Conservation (phyloP, 2,113 vertebrate species). For the Orientallactaga bullata region DNA sequence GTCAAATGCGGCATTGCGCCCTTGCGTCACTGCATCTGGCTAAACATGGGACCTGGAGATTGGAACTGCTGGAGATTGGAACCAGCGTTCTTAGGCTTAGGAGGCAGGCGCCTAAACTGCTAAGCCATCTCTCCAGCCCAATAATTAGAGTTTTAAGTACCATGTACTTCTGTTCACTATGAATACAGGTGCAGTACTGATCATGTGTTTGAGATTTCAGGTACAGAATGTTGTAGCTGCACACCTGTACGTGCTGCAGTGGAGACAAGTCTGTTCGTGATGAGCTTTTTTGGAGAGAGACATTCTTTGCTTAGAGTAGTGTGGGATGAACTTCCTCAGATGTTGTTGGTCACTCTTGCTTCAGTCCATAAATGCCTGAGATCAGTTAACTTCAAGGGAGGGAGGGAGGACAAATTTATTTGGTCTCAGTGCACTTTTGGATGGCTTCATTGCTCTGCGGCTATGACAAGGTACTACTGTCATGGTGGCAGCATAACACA, state of each 20-base stretch:
- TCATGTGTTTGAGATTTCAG: slow-evolving; percentile 18
- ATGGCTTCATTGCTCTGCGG: not conserved
- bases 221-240: not conserved
- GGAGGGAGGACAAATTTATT: not conserved
- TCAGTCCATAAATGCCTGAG: not conserved
- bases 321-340: not conserved
- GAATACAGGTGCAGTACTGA: not conserved
- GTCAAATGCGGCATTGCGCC: too few species aligned
- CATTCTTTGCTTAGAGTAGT: not conserved
- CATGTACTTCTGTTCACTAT: not conserved
- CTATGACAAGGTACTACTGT: not conserved
- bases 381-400: not conserved
- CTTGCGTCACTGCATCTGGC: too few species aligned
- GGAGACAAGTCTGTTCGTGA: not conserved
- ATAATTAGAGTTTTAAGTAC: not conserved
- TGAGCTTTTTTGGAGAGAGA: not conserved
- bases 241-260: too few species aligned
- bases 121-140: too few species aligned
- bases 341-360: too few species aligned
- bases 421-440: not conserved
- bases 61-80: too few species aligned
- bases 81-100: too few species aligned
- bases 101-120: too few species aligned
- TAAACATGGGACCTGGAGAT: too few species aligned
- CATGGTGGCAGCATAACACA: not conserved